phyloP scores from a whole-genome alignment of 2,113 vertebrate species.

The Melanerpes formicivorus region DNA sequence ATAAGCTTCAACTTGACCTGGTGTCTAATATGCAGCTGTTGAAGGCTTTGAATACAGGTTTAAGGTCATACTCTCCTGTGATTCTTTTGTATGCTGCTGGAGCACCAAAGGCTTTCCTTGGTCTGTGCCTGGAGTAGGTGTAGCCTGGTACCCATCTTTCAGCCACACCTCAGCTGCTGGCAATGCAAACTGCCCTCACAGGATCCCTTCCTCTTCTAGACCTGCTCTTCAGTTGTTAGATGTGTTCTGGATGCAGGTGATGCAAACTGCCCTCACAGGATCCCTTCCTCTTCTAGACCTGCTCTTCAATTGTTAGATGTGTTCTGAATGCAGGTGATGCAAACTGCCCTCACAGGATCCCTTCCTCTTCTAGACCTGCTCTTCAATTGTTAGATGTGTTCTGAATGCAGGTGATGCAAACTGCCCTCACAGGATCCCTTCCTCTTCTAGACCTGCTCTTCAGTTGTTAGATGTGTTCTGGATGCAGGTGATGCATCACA shows the following conservation, averaged over 20 bases:
- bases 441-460: slow-evolving; percentile 3
- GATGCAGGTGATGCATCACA: not conserved
- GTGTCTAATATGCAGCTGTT: not conserved
- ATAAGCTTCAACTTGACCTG: not conserved
- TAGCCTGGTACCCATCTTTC: not conserved
- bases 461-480: not conserved
- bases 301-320: no score
- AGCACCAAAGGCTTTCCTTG: slow-evolving; percentile 43
- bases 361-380: no score
- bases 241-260: not conserved
- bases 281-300: not conserved
- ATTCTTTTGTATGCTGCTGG: not conserved
- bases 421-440: not conserved
- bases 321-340: no score
- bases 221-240: slow-evolving; percentile 7
- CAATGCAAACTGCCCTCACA: slow-evolving; percentile 3
- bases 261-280: not conserved
- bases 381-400: no score
- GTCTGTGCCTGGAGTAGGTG: not conserved
- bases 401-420: no score
- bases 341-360: no score
- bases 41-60: not conserved
- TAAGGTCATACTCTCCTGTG: not conserved
- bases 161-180: slow-evolving; percentile 49
- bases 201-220: not conserved